phyloP scores from a whole-genome alignment of 2,888 invertebrate species.

The Lepeophtheirus nordmannii region DNA sequence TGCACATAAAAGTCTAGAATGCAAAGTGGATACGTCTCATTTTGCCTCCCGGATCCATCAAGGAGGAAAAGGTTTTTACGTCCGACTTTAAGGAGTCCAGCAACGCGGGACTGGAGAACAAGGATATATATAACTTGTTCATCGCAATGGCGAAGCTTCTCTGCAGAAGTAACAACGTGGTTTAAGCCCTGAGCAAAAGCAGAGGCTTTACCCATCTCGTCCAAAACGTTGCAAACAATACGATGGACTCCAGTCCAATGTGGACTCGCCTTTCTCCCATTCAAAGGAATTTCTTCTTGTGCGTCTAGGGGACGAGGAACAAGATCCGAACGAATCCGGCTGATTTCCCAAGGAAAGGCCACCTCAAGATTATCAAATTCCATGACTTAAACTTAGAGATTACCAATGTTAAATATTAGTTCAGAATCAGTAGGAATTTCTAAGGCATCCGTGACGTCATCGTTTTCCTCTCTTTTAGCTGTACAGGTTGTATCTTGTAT shows the following conservation, averaged over 20 bases:
- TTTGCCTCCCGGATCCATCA: conserved; percentile 51
- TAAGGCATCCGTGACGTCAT: no score
- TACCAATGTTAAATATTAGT: no score
- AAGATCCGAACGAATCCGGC: background rate
- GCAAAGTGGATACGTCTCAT: conserved; percentile 66
- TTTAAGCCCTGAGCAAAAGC: conserved; percentile 17
- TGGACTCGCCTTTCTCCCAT: background rate
- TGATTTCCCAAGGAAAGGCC: background rate
- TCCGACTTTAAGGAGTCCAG: conserved; percentile 78
- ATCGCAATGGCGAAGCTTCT: conserved; percentile 1
- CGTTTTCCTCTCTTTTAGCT: no score
- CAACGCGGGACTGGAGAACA: conserved; percentile 29
- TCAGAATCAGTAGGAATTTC: no score
- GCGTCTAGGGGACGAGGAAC: background rate
- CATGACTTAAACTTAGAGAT: background rate
- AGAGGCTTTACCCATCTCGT: conserved; percentile 25
- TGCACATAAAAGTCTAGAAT: conserved; percentile 85
- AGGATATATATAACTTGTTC: conserved; percentile 20
- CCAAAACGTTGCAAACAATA: conserved; percentile 7
- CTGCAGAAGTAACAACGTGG: background rate
- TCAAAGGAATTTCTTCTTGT: no score
- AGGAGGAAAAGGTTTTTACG: conserved; percentile 66
- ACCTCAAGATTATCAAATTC: background rate
- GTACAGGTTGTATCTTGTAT: no score
- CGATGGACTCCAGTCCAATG: background rate